These are phyloP conservation scores for Seira sanloemensis DNA, from an alignment of 2,888 invertebrate species.

Conservation along the genomic window DNA sequence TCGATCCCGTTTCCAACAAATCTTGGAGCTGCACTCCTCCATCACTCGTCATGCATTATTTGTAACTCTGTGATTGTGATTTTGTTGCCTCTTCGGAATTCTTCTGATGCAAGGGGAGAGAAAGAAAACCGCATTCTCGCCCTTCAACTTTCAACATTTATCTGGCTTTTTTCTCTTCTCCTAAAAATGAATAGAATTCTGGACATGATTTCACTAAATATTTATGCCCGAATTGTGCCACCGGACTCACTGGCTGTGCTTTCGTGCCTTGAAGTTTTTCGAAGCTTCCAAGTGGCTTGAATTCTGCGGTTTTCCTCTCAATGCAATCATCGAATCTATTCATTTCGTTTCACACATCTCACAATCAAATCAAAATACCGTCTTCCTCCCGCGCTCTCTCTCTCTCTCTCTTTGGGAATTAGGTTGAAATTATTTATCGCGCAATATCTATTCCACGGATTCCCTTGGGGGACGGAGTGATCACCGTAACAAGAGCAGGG, in stretches of 20 bases:
- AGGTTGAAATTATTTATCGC: conserved; percentile 64
- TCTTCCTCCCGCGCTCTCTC: neutral
- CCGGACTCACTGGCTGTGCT: too few relatives aligned
- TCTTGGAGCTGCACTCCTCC: too few relatives aligned
- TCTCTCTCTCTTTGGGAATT: conserved; percentile 10
- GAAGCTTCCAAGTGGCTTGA: conserved; percentile 14
- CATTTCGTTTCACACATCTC: too few relatives aligned
- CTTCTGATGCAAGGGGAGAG: neutral
- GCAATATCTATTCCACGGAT: conserved; percentile 51
- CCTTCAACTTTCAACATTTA: neutral
- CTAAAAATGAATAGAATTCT: conserved; percentile 34
- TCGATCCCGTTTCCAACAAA: too few relatives aligned
- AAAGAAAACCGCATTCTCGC: neutral
- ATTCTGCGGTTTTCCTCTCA: neutral
- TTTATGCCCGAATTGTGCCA: too few relatives aligned
- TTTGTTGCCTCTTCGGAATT: too few relatives aligned
- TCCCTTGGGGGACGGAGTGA: conserved; percentile 52
- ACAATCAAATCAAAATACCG: neutral
- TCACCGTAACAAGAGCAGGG: conserved; percentile 55
- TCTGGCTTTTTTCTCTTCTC: neutral
- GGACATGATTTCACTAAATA: conserved; percentile 63
- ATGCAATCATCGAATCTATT: too few relatives aligned
- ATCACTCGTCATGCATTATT: too few relatives aligned
- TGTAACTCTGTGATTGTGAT: too few relatives aligned
- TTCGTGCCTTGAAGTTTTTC: too few relatives aligned